Evolutionary conservation across 1,140 invertebrate species (phyloP), one percentile per base, ranked within the genome.

Genomic region (Pseudomyrmex sp.): DNA sequence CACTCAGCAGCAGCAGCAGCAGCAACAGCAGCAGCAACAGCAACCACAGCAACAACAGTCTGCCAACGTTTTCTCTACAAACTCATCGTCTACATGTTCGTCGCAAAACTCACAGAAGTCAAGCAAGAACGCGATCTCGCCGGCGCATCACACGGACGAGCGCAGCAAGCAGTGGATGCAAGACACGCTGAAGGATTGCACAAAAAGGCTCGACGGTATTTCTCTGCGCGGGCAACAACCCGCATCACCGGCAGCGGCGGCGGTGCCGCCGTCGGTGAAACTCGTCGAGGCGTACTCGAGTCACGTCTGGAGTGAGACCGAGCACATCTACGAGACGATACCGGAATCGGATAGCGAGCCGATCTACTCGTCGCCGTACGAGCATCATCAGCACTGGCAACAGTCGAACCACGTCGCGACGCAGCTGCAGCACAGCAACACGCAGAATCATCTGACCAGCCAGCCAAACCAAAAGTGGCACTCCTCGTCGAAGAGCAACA

Each of bases 301-400:
- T 56, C 91, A 92, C 26, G 89, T 93, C 0, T 93, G 92, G 91
- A 94, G 92, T 85, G 95, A 95, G 74, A 95, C 94, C 15, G 96
- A 96, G 84, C 96, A 96, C 89, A 96, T 96, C 82, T 97, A 97
- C 86, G 96, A 96, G 90, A 96, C 96, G 0, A 96, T 96, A 82
- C 96, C 96, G 0, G 96, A 96, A 86, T 95, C 96, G 18, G 95
- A 95, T 5, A 96, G 95, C 90, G 96, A 96, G 77, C 96, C 96
- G 0, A 95, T 96, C 35, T 97, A 96, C 85, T 96, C 95, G 65
- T 95, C 95, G n/a, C 96, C 96, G 0, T 96, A 97, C 92, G 94
- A 96, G 82, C 89, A 93, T 20, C 90, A 93, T 12, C 86, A 90
- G 7, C 90, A 89, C 90, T 70, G 82, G 20, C 88, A 89, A 8